Evolutionary conservation across 2,888 invertebrate genomes (phyloP).

Genomic region (Sussaba pulchella): DNA sequence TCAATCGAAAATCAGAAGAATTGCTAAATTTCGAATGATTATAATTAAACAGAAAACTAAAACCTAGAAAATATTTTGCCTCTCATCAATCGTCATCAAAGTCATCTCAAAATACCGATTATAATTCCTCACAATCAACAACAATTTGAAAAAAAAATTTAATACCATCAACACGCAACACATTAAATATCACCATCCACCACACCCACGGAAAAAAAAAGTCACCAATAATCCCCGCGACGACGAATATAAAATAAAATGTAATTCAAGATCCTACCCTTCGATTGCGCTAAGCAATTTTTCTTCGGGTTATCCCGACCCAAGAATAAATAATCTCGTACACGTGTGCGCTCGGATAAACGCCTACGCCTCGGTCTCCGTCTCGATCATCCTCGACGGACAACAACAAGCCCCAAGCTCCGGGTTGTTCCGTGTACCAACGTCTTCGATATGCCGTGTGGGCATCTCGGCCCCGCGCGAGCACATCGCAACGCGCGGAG

Average conservation of each 20-base stretch:
- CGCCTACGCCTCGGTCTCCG: slow-evolving; percentile 18
- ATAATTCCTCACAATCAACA: no score
- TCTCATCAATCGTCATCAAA: no score
- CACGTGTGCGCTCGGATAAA: no score
- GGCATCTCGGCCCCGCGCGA: background rate
- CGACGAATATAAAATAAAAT: background rate
- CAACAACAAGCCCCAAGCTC: slow-evolving; percentile 41
- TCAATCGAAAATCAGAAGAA: slow-evolving; percentile 3
- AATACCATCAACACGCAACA: no score
- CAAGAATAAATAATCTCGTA: slow-evolving; percentile 8
- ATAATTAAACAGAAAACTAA: background rate
- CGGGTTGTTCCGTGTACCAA: slow-evolving; percentile 23
- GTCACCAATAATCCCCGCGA: no score
- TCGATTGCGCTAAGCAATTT: background rate
- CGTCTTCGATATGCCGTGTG: no score
- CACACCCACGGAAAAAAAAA: no score
- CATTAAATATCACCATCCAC: no score
- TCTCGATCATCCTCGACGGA: slow-evolving; percentile 41
- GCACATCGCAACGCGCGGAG: slow-evolving; percentile 33
- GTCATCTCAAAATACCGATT: no score
- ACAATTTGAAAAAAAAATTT: no score
- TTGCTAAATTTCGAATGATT: background rate
- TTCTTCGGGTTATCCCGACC: background rate
- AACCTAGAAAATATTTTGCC: no score
- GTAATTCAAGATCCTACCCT: background rate